A percentile compares a stretch with the other conserved stretches of the same genome.
phyloP scores from a whole-genome alignment of 2,113 vertebrate species.

The Oryzias melastigma region DNA sequence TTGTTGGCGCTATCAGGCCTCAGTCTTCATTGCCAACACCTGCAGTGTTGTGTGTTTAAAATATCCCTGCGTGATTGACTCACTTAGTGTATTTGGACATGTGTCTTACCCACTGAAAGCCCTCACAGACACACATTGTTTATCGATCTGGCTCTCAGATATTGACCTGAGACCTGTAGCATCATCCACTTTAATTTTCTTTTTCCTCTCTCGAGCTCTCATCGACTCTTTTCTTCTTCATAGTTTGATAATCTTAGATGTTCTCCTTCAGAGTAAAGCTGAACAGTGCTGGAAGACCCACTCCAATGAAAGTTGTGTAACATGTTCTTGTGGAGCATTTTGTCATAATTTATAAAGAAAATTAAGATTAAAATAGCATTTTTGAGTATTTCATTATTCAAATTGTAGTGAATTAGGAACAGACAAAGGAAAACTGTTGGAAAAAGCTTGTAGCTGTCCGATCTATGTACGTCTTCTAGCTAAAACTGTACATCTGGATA shows the following conservation, averaged over 20 bases:
- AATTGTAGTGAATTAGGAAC: no score
- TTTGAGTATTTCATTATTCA: no score
- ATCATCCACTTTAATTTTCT: constrained; percentile 7
- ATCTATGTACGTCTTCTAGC: no score
- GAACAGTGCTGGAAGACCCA: no score
- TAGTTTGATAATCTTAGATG: background rate
- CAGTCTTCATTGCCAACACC: constrained; percentile 51
- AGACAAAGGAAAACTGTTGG: no score
- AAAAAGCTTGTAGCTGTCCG: no score
- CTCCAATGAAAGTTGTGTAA: no score
- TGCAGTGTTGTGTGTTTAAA: constrained; percentile 13
- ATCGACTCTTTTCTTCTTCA: background rate
- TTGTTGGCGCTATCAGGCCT: constrained; percentile 53
- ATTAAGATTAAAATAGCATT: no score
- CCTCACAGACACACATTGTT: constrained; percentile 16
- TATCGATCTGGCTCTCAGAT: constrained; percentile 62
- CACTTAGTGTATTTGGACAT: constrained; percentile 15
- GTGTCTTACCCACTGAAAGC: constrained; percentile 22
- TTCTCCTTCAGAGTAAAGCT: constrained; percentile 7
- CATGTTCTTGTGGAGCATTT: no score
- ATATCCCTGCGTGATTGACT: constrained; percentile 41
- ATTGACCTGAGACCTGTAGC: constrained; percentile 52
- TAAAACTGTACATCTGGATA: no score
- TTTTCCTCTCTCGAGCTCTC: background rate
- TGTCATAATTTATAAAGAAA: no score